Evolutionary conservation across 1,140 invertebrate genomes (phyloP).

Genomic region (Choristoneura fumiferana): DNA sequence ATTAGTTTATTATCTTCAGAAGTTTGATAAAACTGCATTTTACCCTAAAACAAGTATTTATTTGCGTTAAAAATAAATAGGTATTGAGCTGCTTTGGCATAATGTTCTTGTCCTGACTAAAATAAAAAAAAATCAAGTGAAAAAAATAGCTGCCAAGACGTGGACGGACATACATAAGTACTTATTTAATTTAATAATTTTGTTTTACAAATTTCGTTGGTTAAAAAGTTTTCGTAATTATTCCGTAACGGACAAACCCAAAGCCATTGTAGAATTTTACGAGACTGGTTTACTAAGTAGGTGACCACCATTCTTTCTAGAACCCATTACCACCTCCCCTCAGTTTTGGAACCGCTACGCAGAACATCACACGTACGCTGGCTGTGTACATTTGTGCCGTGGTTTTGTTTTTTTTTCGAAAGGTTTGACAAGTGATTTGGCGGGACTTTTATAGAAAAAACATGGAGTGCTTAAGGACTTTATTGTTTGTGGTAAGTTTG

Average conservation of each 20-base stretch:
- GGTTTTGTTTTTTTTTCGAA: neutral
- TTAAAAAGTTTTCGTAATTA: too few species aligned
- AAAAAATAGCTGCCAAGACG: neutral
- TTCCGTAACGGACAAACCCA: neutral
- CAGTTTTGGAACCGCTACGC: slow-evolving; percentile 14
- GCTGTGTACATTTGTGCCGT: neutral
- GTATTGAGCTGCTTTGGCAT: too few species aligned
- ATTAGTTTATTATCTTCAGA: neutral
- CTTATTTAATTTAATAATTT: neutral
- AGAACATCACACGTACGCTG: neutral
- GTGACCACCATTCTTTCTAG: slow-evolving; percentile 13
- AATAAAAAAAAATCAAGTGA: neutral
- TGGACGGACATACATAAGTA: neutral
- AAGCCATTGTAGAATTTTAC: neutral
- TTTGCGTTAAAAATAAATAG: too few species aligned
- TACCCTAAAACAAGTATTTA: too few species aligned
- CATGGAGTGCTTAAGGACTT: neutral
- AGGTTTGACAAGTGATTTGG: slow-evolving; percentile 1
- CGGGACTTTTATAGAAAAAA: neutral
- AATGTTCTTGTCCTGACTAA: too few species aligned
- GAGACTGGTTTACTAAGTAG: slow-evolving; percentile 16
- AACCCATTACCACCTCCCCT: slow-evolving; percentile 9
- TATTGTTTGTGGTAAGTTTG: slow-evolving; percentile 4
- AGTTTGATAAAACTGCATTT: too few species aligned
- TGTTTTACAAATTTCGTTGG: neutral